Evolutionary conservation across 2,113 vertebrate species (phyloP).

Genomic region (Amia ocellicauda): DNA sequence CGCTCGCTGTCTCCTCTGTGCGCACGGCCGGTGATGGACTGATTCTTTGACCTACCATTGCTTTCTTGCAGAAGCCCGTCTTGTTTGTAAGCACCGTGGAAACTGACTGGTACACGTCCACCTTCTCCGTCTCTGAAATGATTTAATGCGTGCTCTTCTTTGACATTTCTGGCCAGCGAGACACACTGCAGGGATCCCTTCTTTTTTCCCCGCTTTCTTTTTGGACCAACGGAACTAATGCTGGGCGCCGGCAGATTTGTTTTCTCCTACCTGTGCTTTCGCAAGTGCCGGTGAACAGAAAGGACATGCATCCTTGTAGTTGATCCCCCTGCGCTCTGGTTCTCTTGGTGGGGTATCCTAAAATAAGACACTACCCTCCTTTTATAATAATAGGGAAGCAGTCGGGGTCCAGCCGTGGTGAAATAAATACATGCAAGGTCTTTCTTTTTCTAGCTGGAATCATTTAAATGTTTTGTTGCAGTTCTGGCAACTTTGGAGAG

Average conservation of each 20-base stretch:
- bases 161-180: slow-evolving; percentile 1
- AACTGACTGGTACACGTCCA: too few species aligned
- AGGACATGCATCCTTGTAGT: slow-evolving; percentile 10
- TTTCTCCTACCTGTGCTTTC: slow-evolving; percentile 19
- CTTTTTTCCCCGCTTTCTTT: too few species aligned
- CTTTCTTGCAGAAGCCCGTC: slow-evolving; percentile 10
- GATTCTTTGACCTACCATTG: slow-evolving; percentile 24
- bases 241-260: neutral
- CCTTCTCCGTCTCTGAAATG: slow-evolving; percentile 5
- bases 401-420: too few species aligned
- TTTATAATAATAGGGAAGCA: neutral
- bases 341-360: neutral
- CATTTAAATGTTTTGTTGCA: too few species aligned
- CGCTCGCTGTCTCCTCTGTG: slow-evolving; percentile 24
- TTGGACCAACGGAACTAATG: slow-evolving; percentile 12
- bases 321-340: neutral
- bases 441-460: too few species aligned
- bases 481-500: too few species aligned
- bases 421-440: too few species aligned
- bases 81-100: slow-evolving; percentile 11
- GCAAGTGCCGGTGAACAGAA: slow-evolving; percentile 1
- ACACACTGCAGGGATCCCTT: slow-evolving; percentile 2
- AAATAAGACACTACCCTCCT: neutral
- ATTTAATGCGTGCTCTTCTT: slow-evolving; percentile 5
- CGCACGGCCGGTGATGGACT: slow-evolving; percentile 12